Base-by-base conservation (phyloP, 2,888 invertebrate species). In the Athrips mouffetella region DNA sequence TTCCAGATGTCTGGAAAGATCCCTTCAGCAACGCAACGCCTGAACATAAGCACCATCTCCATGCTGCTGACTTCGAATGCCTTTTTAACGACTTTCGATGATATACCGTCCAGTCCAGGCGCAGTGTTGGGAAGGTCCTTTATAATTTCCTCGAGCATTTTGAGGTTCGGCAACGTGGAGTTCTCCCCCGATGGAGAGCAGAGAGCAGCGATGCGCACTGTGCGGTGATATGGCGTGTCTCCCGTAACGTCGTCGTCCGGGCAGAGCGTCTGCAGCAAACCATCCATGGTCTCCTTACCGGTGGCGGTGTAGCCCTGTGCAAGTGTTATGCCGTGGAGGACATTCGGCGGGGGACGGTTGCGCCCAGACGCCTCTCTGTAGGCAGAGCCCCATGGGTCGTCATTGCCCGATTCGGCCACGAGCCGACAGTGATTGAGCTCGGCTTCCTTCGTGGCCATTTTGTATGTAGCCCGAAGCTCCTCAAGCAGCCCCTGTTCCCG, bases 201-300 rank as follows among this genome's bases (percentile, higher is more conserved):
- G 3, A 60, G 50, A 0, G 65, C 66, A 11, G 35, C 25, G 0
- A 57, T 0, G 0, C 64, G 50, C 1, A 70, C 58, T 7, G 37
- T 31, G 1, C 40, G 1, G 42, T 70, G 70, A 11, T 63, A 60
- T 0, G 3, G n/a, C 0, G 60, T 21, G 47, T 70, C n/a, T n/a
- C n/a, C n/a, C n/a, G n/a, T n/a, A n/a, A n/a, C n/a, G n/a, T n/a
- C n/a, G n/a, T n/a, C n/a, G n/a, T n/a, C n/a, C n/a, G n/a, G n/a
- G n/a, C n/a, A n/a, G n/a, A n/a, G n/a, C n/a, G n/a, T n/a, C n/a
- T n/a, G n/a, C n/a, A n/a, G n/a, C n/a, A n/a, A n/a, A n/a, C n/a
- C n/a, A n/a, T n/a, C n/a, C n/a, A n/a, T n/a, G n/a, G n/a, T n/a
- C n/a, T n/a, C n/a, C n/a, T n/a, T n/a, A n/a, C n/a, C n/a, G n/a